These are phyloP conservation scores for Drosophila cognata DNA, from an alignment of 2,888 invertebrate genomes.

Conservation along the genomic window DNA sequence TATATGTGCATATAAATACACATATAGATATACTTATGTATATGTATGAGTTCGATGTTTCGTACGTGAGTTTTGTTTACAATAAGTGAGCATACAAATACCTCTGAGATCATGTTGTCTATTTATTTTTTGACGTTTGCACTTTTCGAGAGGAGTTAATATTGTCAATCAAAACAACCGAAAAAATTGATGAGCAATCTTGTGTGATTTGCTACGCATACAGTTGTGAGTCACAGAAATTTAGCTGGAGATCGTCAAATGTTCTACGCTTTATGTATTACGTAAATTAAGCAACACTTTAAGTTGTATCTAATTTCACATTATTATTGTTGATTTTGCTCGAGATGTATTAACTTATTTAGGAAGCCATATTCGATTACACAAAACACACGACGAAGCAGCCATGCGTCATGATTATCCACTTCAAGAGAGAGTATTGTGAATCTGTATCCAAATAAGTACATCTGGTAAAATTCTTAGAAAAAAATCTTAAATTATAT, in stretches of 20 bases:
- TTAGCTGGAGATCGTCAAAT: neutral
- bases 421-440: neutral
- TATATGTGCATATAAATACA: neutral
- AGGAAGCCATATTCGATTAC: conserved; percentile 7
- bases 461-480: neutral
- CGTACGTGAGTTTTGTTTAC: conserved; percentile 52
- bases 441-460: neutral
- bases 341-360: conserved; percentile 1
- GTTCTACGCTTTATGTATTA: neutral
- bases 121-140: conserved; percentile 8
- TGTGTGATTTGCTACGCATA: conserved; percentile 1
- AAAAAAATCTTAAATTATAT: neutral
- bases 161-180: conserved; percentile 8
- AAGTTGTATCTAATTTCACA: neutral
- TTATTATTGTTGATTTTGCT: neutral
- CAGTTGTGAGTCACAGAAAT: conserved; percentile 28
- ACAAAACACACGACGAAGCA: neutral
- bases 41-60: conserved; percentile 16
- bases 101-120: conserved; percentile 44
- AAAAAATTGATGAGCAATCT: conserved; percentile 43
- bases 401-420: neutral
- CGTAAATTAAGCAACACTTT: neutral
- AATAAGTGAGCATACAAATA: conserved; percentile 25
- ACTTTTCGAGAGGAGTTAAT: conserved; percentile 12
- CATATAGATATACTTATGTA: neutral